These are phyloP conservation scores for Anolis carolinensis DNA, from an alignment of 2,113 vertebrate genomes.

Conservation along the genomic window DNA sequence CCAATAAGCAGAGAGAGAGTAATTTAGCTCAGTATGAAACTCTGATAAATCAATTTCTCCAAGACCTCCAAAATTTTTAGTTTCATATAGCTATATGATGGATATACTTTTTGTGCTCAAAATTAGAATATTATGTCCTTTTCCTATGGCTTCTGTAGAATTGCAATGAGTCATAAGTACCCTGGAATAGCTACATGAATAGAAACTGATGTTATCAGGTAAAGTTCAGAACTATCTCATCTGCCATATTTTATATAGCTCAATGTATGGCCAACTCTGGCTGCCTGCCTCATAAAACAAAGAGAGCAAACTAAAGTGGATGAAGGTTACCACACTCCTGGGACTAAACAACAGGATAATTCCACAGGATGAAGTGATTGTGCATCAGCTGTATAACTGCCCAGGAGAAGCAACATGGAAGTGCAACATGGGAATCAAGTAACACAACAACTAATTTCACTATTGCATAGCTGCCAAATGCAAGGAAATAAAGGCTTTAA, in stretches of 20 bases:
- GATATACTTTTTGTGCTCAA: slow-evolving; percentile 56
- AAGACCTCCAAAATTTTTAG: slow-evolving; percentile 66
- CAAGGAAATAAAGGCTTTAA: neutral
- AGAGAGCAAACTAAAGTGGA: slow-evolving; percentile 35
- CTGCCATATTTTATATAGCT: slow-evolving; percentile 53
- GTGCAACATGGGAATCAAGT: neutral
- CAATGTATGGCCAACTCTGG: slow-evolving; percentile 34
- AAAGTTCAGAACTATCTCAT: slow-evolving; percentile 53
- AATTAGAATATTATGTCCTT: slow-evolving; percentile 70
- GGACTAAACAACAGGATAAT: neutral
- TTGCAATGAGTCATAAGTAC: slow-evolving; percentile 67
- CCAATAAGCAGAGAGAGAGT: slow-evolving; percentile 26
- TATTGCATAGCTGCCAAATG: neutral
- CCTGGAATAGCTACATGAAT: slow-evolving; percentile 52
- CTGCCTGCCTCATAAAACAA: slow-evolving; percentile 35
- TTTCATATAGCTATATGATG: slow-evolving; percentile 65
- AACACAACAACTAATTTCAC: neutral
- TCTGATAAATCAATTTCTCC: slow-evolving; percentile 60
- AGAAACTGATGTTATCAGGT: slow-evolving; percentile 52
- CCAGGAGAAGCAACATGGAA: neutral
- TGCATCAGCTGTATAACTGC: neutral
- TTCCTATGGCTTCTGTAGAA: slow-evolving; percentile 65
- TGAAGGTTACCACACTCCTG: slow-evolving; percentile 24
- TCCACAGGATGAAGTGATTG: neutral
- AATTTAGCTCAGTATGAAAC: slow-evolving; percentile 48